Percentiles rank a stretch among this genome's conserved stretches.
phyloP scores from a whole-genome alignment of 2,797 vertebrate genomes.

The Enteromius thamalakanensis region DNA sequence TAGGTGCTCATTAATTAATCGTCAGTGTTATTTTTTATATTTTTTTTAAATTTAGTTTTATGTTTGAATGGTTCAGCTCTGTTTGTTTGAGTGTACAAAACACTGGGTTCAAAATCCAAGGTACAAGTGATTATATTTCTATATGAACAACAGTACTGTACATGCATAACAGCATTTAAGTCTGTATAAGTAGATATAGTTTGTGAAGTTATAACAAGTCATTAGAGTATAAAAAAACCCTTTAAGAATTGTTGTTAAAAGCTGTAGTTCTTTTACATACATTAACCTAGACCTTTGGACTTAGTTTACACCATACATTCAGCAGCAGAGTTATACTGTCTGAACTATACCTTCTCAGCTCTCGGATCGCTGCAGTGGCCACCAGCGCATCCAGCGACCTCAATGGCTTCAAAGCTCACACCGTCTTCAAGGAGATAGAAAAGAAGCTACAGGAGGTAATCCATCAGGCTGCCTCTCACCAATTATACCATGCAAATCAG shows the following conservation, averaged over 20 bases:
- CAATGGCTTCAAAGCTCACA: constrained; percentile 85
- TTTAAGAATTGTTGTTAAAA: neutral
- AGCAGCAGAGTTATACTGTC: neutral
- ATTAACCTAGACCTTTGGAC: neutral
- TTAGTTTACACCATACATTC: neutral
- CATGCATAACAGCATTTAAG: neutral
- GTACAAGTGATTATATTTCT: constrained; percentile 12
- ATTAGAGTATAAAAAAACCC: neutral
- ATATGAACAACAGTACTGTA: constrained; percentile 22
- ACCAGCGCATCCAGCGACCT: constrained; percentile 73
- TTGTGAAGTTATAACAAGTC: neutral
- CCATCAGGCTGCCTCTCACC: neutral
- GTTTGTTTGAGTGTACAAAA: constrained; percentile 9
- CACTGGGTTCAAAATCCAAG: constrained; percentile 37
- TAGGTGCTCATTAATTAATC: neutral
- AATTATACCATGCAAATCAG: neutral
- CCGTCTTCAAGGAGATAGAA: constrained; percentile 92
- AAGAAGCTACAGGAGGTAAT: constrained; percentile 88
- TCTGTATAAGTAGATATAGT: neutral
- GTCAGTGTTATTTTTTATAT: too few species aligned
- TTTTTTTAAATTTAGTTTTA: neutral
- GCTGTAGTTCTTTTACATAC: neutral
- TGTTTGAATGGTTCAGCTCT: neutral
- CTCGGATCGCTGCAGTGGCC: constrained; percentile 71
- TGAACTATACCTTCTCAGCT: constrained; percentile 66